Base-by-base conservation (phyloP, 2,797 vertebrate species). In the Choloepus didactylus region DNA sequence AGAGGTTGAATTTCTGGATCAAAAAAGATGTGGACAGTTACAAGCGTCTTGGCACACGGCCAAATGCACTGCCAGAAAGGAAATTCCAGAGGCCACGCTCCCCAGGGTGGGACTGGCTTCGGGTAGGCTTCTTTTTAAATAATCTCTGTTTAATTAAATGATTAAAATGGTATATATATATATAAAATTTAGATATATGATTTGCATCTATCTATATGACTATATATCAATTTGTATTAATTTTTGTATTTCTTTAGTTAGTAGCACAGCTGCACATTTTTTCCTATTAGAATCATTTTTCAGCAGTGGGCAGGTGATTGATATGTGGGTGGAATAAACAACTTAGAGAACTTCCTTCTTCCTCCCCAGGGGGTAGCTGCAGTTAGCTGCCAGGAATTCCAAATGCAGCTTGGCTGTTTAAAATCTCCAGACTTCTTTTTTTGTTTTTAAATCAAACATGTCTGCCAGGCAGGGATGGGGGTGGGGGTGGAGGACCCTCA, bases 301-400 rank as follows among this genome's bases (percentile, higher is more conserved):
- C 38, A 91, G 44, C 19, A 56, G 18, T 5, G 51, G 38, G 46
- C 70, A 94, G 72, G 76, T 80, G 67, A 93, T 88, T 97, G 72
- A 95, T 84, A 83, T 10, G 46, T 41, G 41, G 49, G 51, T 84
- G 62, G 60, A 67, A 92, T 95, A 95, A 96, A 90, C 77, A 96
- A 95, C 70, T 84, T 80, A n/a, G 41, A 87, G 86, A 87, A 76
- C 67, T 96, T 94, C 82, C 82, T 96, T 87, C 35, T 92, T 4
- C 25, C 44, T 96, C 95, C 81, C 96, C 67, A 21, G 31, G 27
- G 88, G 18, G 25, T 41, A 92, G 59, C 18, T 85, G 35, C 67
- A 11, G 56, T 29, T 77, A 54, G 38, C 62, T 88, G 54, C 89
- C 93, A 96, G 90, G 72, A 96, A 94, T 84, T 95, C 59, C 38